A percentile compares a stretch with the other conserved stretches of the same genome.
phyloP scores from a whole-genome alignment of 1,140 invertebrate species.

The Littorina saxatilis region DNA sequence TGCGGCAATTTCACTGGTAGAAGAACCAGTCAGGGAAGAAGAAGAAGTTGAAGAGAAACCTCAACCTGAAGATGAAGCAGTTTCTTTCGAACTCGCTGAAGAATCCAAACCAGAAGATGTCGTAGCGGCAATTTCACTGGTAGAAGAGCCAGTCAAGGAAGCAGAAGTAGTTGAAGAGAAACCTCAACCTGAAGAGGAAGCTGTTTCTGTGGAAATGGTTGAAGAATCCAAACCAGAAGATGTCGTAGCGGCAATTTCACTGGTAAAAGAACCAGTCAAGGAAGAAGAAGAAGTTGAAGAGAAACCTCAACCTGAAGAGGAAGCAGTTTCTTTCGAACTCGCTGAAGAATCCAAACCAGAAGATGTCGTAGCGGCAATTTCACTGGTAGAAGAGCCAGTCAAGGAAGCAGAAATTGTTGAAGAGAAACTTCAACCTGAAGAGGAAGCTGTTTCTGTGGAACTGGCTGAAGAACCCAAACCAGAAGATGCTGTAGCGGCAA shows the following conservation, averaged over 20 bases:
- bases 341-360: conserved; percentile 8
- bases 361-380: conserved; percentile 33
- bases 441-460: conserved; percentile 37
- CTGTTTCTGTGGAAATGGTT: conserved; percentile 8
- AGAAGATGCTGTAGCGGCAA: conserved; percentile 41
- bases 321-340: conserved; percentile 28
- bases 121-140: conserved; percentile 26
- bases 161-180: conserved; percentile 21
- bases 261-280: neutral
- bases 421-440: conserved; percentile 17
- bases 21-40: neutral
- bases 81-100: neutral
- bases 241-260: conserved; percentile 40
- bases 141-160: neutral
- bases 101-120: neutral
- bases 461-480: conserved; percentile 38
- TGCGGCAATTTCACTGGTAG: neutral
- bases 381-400: neutral
- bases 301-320: conserved; percentile 32
- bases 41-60: neutral
- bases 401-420: conserved; percentile 21
- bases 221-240: conserved; percentile 31
- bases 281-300: conserved; percentile 11
- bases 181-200: conserved; percentile 14
- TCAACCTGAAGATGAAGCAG: neutral